A percentile compares a stretch with the other conserved stretches of the same genome.
phyloP scores from a whole-genome alignment of 1,140 invertebrate genomes.

The Heterodera schachtii region DNA sequence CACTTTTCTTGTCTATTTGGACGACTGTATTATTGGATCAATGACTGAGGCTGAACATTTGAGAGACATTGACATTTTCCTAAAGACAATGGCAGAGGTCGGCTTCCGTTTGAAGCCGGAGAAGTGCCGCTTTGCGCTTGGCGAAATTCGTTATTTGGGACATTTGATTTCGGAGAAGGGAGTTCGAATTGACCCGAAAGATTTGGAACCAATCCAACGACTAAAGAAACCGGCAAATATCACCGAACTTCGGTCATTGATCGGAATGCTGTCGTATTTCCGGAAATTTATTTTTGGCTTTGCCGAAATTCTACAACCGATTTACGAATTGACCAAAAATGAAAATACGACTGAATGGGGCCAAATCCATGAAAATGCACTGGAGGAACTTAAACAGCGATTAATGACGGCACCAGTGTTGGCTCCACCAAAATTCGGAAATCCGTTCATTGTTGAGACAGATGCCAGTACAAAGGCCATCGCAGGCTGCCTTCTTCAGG shows the following conservation, averaged over 20 bases:
- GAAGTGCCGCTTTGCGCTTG: conserved; percentile 26
- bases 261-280: conserved; percentile 33
- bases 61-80: conserved; percentile 17
- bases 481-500: conserved; percentile 24
- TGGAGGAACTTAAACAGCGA: conserved; percentile 25
- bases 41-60: conserved; percentile 21
- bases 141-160: conserved; percentile 32
- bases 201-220: conserved; percentile 24
- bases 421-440: conserved; percentile 32
- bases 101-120: conserved; percentile 31
- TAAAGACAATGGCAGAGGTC: neutral
- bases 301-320: conserved; percentile 24
- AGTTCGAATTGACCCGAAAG: conserved; percentile 18
- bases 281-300: conserved; percentile 31
- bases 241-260: conserved; percentile 29
- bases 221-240: conserved; percentile 29
- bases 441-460: conserved; percentile 33
- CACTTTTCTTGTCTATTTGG: conserved; percentile 38
- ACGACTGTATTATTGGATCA: conserved; percentile 35
- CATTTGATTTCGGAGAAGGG: conserved; percentile 28
- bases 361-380: conserved; percentile 19
- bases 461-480: conserved; percentile 34
- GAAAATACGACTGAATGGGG: neutral
- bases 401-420: conserved; percentile 27
- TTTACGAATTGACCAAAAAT: conserved; percentile 32